Percentiles rank a stretch among this genome's conserved stretches.
phyloP scores from a whole-genome alignment of 2,113 vertebrate species.

The Chaetodon trifascialis region DNA sequence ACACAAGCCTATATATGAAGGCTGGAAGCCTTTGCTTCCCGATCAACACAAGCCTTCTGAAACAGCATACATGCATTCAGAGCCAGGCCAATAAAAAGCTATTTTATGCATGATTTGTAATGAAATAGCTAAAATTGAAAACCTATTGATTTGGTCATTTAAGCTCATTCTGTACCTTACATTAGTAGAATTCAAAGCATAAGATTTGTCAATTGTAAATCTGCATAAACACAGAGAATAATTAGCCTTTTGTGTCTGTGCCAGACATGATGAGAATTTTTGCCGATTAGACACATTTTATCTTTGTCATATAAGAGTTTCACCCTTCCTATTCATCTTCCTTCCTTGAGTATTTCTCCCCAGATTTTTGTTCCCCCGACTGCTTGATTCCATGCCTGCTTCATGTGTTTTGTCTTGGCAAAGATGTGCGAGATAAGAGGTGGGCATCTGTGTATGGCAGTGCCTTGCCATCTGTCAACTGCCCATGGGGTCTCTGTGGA shows the following conservation, averaged over 20 bases:
- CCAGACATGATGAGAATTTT: conserved; percentile 5
- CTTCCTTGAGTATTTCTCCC: conserved; percentile 15
- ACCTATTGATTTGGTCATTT: not conserved
- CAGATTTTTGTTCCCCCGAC: conserved; percentile 30
- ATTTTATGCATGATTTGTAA: not conserved
- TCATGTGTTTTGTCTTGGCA: conserved; percentile 78
- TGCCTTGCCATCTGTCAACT: conserved; percentile 79
- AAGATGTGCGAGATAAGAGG: conserved; percentile 73
- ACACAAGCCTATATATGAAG: not conserved
- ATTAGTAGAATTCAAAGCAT: not conserved
- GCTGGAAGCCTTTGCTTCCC: not conserved
- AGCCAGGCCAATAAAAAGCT: not conserved
- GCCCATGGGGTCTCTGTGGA: conserved; percentile 80
- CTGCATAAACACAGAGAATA: conserved; percentile 2
- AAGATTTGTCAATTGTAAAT: not conserved
- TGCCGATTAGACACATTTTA: conserved; percentile 23
- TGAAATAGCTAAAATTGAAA: not conserved
- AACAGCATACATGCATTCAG: not conserved
- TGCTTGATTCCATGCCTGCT: conserved; percentile 56
- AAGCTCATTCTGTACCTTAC: too few relatives aligned
- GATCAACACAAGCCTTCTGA: not conserved
- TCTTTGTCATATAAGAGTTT: not conserved
- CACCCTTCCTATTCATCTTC: not conserved
- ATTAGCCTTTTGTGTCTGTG: not conserved
- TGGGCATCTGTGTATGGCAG: conserved; percentile 79